A percentile compares a stretch with the other conserved stretches of the same genome.
phyloP scores from a whole-genome alignment of 2,113 vertebrate species.

The Charina bottae region DNA sequence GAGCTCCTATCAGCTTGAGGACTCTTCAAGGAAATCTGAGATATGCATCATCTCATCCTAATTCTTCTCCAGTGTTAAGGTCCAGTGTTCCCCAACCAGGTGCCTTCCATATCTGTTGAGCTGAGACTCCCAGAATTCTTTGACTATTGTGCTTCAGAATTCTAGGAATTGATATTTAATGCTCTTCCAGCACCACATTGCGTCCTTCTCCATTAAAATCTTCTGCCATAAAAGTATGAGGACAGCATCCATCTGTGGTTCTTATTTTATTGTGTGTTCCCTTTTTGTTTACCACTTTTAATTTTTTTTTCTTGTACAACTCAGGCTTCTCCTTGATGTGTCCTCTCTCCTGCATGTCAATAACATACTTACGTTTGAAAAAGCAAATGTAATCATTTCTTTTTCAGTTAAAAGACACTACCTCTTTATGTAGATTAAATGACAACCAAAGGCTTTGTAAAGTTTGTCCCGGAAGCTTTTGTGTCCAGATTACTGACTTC shows the following conservation, averaged over 20 bases:
- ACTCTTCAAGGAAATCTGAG: not conserved
- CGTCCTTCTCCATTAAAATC: not conserved
- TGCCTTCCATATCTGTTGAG: not conserved
- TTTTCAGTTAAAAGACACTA: not conserved
- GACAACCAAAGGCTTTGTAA: not conserved
- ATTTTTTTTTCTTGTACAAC: not conserved
- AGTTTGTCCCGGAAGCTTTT: constrained; percentile 44
- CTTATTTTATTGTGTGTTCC: not conserved
- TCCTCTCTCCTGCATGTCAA: not conserved
- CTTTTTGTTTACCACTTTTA: not conserved
- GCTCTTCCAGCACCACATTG: not conserved
- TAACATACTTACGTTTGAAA: constrained; percentile 5
- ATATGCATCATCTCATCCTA: not conserved
- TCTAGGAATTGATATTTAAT: not conserved
- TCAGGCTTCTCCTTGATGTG: not conserved
- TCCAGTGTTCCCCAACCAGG: not conserved
- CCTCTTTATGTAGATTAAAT: constrained; percentile 21
- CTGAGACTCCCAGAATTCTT: not conserved
- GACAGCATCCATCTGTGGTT: not conserved
- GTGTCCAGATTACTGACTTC: constrained; percentile 48
- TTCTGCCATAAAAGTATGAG: not conserved
- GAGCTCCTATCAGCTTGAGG: not conserved
- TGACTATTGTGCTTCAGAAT: not conserved
- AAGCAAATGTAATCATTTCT: constrained; percentile 27
- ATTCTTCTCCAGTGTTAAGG: not conserved